These are phyloP conservation scores for Anhinga anhinga DNA, from an alignment of 2,113 vertebrate genomes.

Conservation along the genomic window DNA sequence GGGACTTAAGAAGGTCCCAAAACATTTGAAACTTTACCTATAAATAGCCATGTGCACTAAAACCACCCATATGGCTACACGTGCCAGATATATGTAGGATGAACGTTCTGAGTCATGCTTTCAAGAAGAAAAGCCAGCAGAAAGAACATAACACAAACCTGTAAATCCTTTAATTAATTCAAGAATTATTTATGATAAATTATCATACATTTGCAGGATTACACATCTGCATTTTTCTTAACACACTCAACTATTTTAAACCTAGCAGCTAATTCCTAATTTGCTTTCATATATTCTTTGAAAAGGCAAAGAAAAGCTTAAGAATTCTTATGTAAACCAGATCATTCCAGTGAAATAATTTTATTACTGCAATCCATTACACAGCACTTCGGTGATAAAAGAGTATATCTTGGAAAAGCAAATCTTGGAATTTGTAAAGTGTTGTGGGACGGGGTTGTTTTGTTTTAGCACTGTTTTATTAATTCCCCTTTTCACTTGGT, in stretches of 20 bases:
- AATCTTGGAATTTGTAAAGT: not conserved
- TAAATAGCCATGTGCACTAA: not conserved
- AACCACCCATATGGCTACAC: not conserved
- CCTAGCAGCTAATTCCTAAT: constrained; percentile 38
- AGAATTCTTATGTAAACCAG: constrained; percentile 48
- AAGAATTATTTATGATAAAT: constrained; percentile 57
- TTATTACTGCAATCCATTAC: constrained; percentile 33
- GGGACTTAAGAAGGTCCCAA: not conserved
- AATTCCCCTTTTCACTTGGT: not conserved
- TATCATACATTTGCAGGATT: constrained; percentile 58
- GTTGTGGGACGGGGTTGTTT: not conserved
- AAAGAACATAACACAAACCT: constrained; percentile 54
- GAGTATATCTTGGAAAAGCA: not conserved
- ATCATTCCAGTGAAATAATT: constrained; percentile 41
- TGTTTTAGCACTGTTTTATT: constrained; percentile 20
- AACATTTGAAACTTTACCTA: not conserved
- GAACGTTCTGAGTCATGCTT: constrained; percentile 43
- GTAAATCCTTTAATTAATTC: constrained; percentile 67
- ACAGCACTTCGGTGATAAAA: constrained; percentile 33
- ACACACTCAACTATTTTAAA: constrained; percentile 53
- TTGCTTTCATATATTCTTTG: constrained; percentile 39
- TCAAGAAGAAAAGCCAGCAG: constrained; percentile 52
- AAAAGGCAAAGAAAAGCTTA: constrained; percentile 46
- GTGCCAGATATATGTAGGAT: constrained; percentile 52
- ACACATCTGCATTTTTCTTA: constrained; percentile 60